phyloP scores from a whole-genome alignment of 2,888 invertebrate genomes.

The Fissipunctia ypsillon region DNA sequence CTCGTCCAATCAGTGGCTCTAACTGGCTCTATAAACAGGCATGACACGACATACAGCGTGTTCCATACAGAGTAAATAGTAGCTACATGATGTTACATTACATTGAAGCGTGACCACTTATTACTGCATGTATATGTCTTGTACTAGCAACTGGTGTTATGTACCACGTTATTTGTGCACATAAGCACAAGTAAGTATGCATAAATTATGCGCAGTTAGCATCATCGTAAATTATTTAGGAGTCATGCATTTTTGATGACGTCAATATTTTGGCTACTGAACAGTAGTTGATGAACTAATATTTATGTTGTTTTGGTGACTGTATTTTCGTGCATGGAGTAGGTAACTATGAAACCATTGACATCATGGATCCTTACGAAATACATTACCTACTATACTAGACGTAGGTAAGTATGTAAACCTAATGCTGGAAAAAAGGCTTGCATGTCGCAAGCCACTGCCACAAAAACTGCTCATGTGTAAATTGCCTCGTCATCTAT shows the following conservation, averaged over 20 bases:
- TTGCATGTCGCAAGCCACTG: background rate
- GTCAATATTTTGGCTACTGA: slow-evolving; percentile 17
- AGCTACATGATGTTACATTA: slow-evolving; percentile 65
- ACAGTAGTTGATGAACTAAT: slow-evolving; percentile 10
- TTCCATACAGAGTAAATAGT: slow-evolving; percentile 53
- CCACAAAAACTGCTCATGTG: slow-evolving; percentile 24
- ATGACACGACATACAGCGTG: slow-evolving; percentile 66
- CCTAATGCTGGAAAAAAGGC: slow-evolving; percentile 9
- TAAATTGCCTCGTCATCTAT: slow-evolving; percentile 24
- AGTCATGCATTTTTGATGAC: slow-evolving; percentile 41
- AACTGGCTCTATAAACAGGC: slow-evolving; percentile 74
- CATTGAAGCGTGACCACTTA: slow-evolving; percentile 56
- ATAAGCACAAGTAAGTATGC: slow-evolving; percentile 40
- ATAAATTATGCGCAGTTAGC: slow-evolving; percentile 54
- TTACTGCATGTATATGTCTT: slow-evolving; percentile 34
- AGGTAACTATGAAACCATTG: background rate
- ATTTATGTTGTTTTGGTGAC: background rate
- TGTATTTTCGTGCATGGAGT: background rate
- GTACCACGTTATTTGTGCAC: slow-evolving; percentile 32
- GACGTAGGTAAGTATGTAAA: background rate
- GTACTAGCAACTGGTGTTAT: slow-evolving; percentile 48
- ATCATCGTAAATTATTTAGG: slow-evolving; percentile 43
- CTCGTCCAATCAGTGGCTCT: slow-evolving; percentile 75
- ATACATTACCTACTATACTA: background rate
- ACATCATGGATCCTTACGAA: background rate